Evolutionary conservation across 2,797 vertebrate species (phyloP).

Genomic region (Arctocebus calabarensis): DNA sequence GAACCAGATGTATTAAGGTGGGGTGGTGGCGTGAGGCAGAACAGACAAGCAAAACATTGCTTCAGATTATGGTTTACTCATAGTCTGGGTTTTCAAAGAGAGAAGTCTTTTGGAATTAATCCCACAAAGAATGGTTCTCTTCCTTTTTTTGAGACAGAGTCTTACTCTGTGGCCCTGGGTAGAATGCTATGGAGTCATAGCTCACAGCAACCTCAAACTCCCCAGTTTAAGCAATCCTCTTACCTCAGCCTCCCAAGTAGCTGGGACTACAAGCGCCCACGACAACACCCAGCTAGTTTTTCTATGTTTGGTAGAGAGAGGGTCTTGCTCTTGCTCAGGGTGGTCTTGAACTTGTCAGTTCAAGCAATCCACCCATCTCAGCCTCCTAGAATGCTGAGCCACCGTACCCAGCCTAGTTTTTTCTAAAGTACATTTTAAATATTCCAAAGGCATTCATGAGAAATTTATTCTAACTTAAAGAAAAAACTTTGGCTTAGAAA

Average conservation of each 20-base stretch:
- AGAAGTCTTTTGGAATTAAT: background rate
- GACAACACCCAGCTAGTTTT: too few relatives aligned
- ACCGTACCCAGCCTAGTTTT: background rate
- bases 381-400: too few relatives aligned
- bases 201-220: too few relatives aligned
- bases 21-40: background rate
- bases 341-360: too few relatives aligned
- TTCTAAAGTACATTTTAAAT: constrained; percentile 40
- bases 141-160: background rate
- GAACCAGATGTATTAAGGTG: background rate
- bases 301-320: too few relatives aligned
- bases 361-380: too few relatives aligned
- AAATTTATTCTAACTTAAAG: background rate
- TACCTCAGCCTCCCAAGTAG: too few relatives aligned
- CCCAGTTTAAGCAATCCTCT: too few relatives aligned
- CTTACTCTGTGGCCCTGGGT: too few relatives aligned
- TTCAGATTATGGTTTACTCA: background rate
- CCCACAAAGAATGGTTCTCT: background rate
- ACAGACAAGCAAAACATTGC: background rate
- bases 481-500: background rate
- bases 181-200: too few relatives aligned
- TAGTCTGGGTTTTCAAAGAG: background rate
- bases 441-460: constrained; percentile 47
- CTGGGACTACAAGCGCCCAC: too few relatives aligned
- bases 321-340: too few relatives aligned